A percentile compares a stretch with the other conserved stretches of the same genome.
phyloP scores from a whole-genome alignment of 2,888 invertebrate species.

The Drosophila setosimentum region DNA sequence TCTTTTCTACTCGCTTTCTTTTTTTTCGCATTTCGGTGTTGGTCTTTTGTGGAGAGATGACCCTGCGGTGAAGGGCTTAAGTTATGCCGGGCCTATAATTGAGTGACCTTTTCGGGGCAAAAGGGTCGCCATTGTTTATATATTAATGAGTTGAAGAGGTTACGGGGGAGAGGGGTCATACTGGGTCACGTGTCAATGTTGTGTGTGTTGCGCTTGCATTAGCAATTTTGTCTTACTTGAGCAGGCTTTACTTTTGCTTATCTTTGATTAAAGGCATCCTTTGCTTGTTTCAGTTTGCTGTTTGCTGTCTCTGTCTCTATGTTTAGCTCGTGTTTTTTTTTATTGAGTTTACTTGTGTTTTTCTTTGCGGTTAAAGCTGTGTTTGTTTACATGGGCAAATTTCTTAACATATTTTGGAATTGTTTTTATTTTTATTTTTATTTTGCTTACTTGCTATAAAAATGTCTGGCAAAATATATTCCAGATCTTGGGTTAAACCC shows the following conservation, averaged over 20 bases:
- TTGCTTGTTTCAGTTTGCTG: constrained; percentile 14
- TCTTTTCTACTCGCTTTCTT: constrained; percentile 20
- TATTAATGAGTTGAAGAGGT: constrained; percentile 47
- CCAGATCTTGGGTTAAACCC: constrained; percentile 1
- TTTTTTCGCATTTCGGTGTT: constrained; percentile 8
- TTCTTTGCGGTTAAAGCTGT: constrained; percentile 1
- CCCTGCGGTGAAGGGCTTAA: constrained; percentile 44
- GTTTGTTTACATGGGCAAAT: constrained; percentile 4
- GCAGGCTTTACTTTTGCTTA: constrained; percentile 8
- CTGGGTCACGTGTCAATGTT: constrained; percentile 37
- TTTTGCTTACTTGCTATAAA: neutral
- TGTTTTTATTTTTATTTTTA: constrained; percentile 2
- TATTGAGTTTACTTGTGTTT: neutral
- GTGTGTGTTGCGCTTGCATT: constrained; percentile 17
- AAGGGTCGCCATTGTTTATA: constrained; percentile 45
- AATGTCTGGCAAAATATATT: neutral
- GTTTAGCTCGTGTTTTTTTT: constrained; percentile 3
- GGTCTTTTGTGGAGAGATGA: constrained; percentile 8
- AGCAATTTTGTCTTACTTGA: constrained; percentile 20
- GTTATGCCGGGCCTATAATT: constrained; percentile 54
- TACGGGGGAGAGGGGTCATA: neutral
- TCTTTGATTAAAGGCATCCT: constrained; percentile 28
- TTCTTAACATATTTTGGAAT: constrained; percentile 8
- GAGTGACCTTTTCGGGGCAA: constrained; percentile 57
- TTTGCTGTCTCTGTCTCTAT: neutral